Conservation (phyloP, 2,113 vertebrate species). For the Passer domesticus region DNA sequence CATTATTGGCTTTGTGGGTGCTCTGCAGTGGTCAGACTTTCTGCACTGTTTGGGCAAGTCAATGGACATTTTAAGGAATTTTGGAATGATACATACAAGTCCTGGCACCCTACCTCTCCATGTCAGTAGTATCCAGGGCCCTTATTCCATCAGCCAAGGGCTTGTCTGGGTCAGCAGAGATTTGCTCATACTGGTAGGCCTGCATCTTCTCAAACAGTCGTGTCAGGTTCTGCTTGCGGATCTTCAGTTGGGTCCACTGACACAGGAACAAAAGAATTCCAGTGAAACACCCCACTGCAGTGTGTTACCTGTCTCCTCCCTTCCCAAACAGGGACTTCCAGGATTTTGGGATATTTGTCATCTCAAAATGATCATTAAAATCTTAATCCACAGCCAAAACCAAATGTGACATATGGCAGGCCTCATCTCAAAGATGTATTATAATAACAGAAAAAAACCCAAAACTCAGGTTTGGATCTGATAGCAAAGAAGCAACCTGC, state of each 20-base stretch:
- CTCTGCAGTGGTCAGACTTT: not conserved
- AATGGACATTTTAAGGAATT: accelerated
- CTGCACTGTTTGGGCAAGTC: not conserved
- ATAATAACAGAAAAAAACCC: not conserved
- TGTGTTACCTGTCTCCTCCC: not conserved
- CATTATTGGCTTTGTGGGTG: not conserved
- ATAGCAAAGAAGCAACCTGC: not conserved
- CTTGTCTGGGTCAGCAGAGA: slow-evolving; percentile 97
- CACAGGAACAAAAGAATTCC: not conserved
- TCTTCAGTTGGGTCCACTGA: slow-evolving; percentile 96
- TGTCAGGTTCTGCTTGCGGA: slow-evolving; percentile 94
- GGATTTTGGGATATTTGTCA: not conserved
- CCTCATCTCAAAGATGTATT: not conserved
- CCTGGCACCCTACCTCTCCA: slow-evolving; percentile 85
- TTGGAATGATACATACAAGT: not conserved
- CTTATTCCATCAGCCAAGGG: slow-evolving; percentile 94
- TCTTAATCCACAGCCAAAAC: not conserved
- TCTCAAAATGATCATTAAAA: not conserved
- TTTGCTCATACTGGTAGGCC: slow-evolving; percentile 95
- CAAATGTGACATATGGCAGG: accelerated
- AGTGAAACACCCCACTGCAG: not conserved
- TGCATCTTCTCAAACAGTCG: slow-evolving; percentile 98
- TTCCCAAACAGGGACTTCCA: not conserved
- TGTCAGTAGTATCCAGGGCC: slow-evolving; percentile 92
- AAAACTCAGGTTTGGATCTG: not conserved